These are phyloP conservation scores for Myotis pilosus DNA, from an alignment of 2,797 vertebrate genomes.

Conservation along the genomic window DNA sequence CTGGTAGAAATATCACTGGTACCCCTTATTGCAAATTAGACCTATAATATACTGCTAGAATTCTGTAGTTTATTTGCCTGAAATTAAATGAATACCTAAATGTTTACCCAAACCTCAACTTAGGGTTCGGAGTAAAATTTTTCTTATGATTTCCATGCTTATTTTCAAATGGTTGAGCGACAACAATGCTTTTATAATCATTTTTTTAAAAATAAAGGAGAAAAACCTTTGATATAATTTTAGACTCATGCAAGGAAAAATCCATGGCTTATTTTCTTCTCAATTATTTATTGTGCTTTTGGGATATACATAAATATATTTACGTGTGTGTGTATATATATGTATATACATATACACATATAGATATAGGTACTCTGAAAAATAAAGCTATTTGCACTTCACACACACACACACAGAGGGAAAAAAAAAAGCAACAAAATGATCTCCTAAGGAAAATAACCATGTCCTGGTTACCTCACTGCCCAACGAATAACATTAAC, in stretches of 20 bases:
- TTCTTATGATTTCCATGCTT: not conserved
- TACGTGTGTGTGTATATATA: not conserved
- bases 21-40: conserved; percentile 23
- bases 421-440: not conserved
- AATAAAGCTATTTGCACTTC: not conserved
- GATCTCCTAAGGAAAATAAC: not conserved
- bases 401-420: not conserved
- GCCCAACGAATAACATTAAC: not conserved
- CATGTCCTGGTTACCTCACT: not conserved
- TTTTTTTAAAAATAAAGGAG: not conserved
- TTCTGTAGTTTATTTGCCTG: conserved; percentile 52
- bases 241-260: not conserved
- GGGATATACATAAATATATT: not conserved
- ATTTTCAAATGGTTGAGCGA: not conserved
- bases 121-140: conserved; percentile 1
- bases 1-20: conserved; percentile 48
- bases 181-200: not conserved
- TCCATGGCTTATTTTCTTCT: not conserved
- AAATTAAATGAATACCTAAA: conserved; percentile 49
- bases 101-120: conserved; percentile 32
- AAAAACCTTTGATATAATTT: not conserved
- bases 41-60: conserved; percentile 41
- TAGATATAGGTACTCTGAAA: not conserved
- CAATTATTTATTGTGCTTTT: not conserved
- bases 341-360: not conserved